Conservation (phyloP, 2,113 vertebrate species). For the Microtus richardsoni region DNA sequence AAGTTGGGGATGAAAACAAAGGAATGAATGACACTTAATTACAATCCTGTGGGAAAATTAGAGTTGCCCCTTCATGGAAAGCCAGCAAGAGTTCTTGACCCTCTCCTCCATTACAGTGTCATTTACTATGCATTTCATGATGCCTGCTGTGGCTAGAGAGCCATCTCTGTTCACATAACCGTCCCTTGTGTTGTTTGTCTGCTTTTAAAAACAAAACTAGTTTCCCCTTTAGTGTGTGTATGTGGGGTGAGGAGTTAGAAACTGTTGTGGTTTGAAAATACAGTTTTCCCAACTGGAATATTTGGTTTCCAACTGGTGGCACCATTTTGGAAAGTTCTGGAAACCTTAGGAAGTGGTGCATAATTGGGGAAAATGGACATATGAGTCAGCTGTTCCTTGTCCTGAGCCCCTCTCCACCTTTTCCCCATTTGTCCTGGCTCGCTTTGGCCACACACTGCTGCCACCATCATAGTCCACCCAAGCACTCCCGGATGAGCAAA, state of each 20-base stretch:
- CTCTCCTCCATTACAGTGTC: not conserved
- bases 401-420: too few relatives aligned
- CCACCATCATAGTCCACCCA: not conserved
- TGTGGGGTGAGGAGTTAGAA: not conserved
- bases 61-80: not conserved
- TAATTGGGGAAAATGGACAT: not conserved
- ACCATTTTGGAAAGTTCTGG: not conserved
- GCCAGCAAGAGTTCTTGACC: rapidly evolving
- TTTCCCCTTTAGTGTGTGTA: not conserved
- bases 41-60: not conserved
- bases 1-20: not conserved
- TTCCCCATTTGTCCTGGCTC: too few relatives aligned
- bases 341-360: not conserved
- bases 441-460: not conserved
- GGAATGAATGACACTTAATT: not conserved
- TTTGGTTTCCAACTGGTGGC: not conserved
- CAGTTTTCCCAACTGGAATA: not conserved
- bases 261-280: not conserved
- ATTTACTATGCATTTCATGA: not conserved
- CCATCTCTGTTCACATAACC: not conserved
- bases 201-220: not conserved
- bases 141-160: not conserved
- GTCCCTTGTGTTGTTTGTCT: too few relatives aligned
- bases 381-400: not conserved
- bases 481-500: not conserved